Evolutionary conservation across 2,888 invertebrate genomes (phyloP).

Genomic region (Ellobium chinense): DNA sequence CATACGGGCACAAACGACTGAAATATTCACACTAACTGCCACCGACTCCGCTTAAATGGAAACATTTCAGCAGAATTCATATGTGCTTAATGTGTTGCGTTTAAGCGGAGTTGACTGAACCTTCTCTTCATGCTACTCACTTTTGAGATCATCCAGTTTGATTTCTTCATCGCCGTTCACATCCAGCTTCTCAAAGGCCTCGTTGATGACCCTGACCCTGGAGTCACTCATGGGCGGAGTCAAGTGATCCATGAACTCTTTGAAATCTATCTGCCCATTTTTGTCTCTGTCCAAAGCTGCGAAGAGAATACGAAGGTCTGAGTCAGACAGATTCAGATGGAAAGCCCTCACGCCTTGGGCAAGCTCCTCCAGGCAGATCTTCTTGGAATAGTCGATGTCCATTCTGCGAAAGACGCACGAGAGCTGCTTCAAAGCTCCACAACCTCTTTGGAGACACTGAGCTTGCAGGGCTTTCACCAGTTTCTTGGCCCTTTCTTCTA

Average conservation of each 20-base stretch:
- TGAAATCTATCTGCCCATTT: slow-evolving; percentile 69
- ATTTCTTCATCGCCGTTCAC: slow-evolving; percentile 68
- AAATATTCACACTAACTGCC: too few species aligned
- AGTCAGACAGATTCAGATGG: slow-evolving; percentile 60
- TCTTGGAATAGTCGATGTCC: slow-evolving; percentile 72
- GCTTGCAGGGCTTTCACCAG: slow-evolving; percentile 58
- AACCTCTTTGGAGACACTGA: slow-evolving; percentile 60
- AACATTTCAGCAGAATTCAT: too few species aligned
- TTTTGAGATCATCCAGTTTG: slow-evolving; percentile 70
- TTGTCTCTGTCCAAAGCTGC: slow-evolving; percentile 68
- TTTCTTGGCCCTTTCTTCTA: slow-evolving; percentile 47
- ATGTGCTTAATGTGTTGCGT: too few species aligned
- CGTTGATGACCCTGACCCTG: slow-evolving; percentile 65
- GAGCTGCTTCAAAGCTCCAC: slow-evolving; percentile 68
- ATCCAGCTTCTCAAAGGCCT: slow-evolving; percentile 73
- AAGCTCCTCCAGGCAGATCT: slow-evolving; percentile 69
- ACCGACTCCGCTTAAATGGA: too few species aligned
- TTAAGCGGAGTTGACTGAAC: too few species aligned
- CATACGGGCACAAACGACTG: too few species aligned
- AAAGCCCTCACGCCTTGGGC: slow-evolving; percentile 61
- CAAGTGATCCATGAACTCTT: slow-evolving; percentile 68
- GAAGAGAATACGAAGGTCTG: slow-evolving; percentile 66
- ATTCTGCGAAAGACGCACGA: slow-evolving; percentile 68
- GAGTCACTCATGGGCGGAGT: slow-evolving; percentile 65
- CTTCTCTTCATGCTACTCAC: too few species aligned